Evolutionary conservation across 2,797 vertebrate genomes (phyloP).

Genomic region (Manis javanica): DNA sequence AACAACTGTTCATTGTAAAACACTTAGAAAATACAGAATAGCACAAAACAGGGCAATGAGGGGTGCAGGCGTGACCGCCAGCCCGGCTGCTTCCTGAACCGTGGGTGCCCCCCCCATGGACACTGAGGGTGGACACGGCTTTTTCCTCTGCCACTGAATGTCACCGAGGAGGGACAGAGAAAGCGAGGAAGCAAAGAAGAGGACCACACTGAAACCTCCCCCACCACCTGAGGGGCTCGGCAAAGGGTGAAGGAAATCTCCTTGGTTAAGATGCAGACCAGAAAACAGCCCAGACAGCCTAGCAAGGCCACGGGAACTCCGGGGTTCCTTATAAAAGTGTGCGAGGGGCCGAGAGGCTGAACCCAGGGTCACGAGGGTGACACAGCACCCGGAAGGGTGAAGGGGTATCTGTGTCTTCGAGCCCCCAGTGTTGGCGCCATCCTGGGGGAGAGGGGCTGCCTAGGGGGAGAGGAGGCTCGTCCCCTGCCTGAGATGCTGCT

Average conservation of each 20-base stretch:
- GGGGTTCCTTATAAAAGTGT: neutral
- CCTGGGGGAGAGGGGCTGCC: no score
- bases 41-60: neutral
- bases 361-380: neutral
- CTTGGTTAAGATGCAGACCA: neutral
- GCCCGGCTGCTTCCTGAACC: neutral
- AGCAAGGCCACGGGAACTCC: accelerated
- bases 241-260: no score
- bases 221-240: neutral
- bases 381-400: no score
- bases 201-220: neutral
- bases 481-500: neutral
- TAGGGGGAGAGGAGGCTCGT: neutral
- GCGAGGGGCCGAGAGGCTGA: neutral
- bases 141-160: accelerated
- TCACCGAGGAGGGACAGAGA: neutral
- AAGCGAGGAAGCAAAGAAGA: neutral
- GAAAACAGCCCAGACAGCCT: neutral
- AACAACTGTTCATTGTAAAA: neutral
- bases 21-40: neutral
- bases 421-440: no score
- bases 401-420: no score
- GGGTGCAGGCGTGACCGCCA: accelerated
- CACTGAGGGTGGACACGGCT: accelerated
- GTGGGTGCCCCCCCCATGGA: accelerated